phyloP scores from a whole-genome alignment of 2,113 vertebrate genomes.

The Acrocephalus kingi region DNA sequence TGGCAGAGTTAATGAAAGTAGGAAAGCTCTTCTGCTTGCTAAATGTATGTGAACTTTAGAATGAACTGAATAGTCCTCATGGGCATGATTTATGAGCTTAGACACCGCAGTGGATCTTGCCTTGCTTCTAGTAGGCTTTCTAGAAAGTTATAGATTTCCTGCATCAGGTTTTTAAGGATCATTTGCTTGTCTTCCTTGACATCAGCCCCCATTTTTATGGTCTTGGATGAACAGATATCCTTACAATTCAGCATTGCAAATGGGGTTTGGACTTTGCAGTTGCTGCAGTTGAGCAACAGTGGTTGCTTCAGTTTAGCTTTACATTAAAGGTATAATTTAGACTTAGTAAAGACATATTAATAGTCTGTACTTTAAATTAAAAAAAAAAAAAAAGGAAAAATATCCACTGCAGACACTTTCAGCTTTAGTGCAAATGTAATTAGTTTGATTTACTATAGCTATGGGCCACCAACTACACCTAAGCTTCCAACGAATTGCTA shows the following conservation, averaged over 20 bases:
- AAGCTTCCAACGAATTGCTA: slow-evolving; percentile 44
- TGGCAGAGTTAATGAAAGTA: background rate
- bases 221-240: background rate
- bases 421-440: slow-evolving; percentile 61
- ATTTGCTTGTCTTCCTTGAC: background rate
- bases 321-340: slow-evolving; percentile 2
- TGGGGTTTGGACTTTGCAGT: background rate
- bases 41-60: background rate
- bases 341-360: slow-evolving; percentile 54
- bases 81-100: background rate
- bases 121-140: background rate
- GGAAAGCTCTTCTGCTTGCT: background rate
- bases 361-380: background rate
- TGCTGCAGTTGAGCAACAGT: background rate
- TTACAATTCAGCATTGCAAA: background rate
- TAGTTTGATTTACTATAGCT: slow-evolving; percentile 72
- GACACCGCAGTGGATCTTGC: background rate
- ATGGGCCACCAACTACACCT: slow-evolving; percentile 36
- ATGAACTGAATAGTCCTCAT: background rate
- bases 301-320: slow-evolving; percentile 18
- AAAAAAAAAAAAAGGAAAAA: background rate
- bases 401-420: slow-evolving; percentile 38
- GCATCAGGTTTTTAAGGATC: background rate
- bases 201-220: background rate
- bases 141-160: background rate